Conservation (phyloP, 1,140 invertebrate genomes). For the Hycleus cichorii region DNA sequence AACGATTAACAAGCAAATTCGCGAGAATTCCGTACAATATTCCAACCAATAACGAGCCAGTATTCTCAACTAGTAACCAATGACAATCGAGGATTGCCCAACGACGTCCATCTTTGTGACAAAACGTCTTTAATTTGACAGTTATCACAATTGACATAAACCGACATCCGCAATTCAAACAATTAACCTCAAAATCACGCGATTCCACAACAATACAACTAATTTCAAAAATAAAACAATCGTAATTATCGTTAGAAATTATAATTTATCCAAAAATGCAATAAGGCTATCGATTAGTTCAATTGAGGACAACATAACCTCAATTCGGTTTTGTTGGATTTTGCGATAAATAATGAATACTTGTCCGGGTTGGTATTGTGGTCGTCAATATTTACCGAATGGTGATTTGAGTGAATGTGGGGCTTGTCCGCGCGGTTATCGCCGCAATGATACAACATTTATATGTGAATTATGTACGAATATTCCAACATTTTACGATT, state of each 20-base stretch:
- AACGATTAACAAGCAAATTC: not conserved
- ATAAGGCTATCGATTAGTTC: too few species aligned
- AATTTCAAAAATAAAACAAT: too few species aligned
- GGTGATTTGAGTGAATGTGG: constrained; percentile 71
- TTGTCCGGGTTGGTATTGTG: constrained; percentile 85
- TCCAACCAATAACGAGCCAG: not conserved
- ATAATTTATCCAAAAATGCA: too few species aligned
- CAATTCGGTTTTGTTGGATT: constrained; percentile 75
- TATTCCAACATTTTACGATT: constrained; percentile 78
- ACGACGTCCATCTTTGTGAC: not conserved
- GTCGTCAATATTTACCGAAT: constrained; percentile 55
- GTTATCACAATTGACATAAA: too few species aligned
- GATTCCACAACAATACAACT: too few species aligned
- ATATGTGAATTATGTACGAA: constrained; percentile 71
- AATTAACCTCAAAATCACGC: too few species aligned
- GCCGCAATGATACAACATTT: constrained; percentile 54
- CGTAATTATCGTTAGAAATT: too few species aligned
- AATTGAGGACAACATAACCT: not conserved
- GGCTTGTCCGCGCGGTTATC: constrained; percentile 76
- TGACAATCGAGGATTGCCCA: not conserved
- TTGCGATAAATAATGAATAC: constrained; percentile 59
- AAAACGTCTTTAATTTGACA: too few species aligned
- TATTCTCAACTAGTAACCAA: not conserved
- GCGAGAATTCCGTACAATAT: not conserved
- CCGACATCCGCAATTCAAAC: too few species aligned